Conservation (phyloP, 2,888 invertebrate genomes). For the Sesia apiformis region DNA sequence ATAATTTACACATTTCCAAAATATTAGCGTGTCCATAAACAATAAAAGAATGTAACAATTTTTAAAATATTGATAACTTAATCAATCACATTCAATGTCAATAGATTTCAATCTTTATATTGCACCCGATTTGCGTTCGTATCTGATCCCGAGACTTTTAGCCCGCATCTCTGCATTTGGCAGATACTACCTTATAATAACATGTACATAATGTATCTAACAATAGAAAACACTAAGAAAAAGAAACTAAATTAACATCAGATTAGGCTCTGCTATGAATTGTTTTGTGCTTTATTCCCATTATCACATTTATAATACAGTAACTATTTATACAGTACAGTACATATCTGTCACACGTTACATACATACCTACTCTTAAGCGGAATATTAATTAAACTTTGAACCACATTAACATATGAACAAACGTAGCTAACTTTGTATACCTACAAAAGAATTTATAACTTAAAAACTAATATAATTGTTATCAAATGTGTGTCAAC, state of each 20-base stretch:
- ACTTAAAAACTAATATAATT: no score
- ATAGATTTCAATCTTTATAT: conserved; percentile 35
- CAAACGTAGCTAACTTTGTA: conserved; percentile 7
- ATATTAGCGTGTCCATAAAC: not conserved
- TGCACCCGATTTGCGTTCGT: conserved; percentile 50
- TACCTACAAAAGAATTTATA: no score
- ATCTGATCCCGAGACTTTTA: conserved; percentile 33
- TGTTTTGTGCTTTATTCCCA: conserved; percentile 66
- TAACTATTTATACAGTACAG: conserved; percentile 50
- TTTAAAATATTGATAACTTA: conserved; percentile 3
- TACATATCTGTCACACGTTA: conserved; percentile 52
- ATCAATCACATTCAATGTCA: conserved; percentile 5
- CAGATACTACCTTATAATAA: conserved; percentile 39
- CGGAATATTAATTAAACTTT: conserved; percentile 33
- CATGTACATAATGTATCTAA: conserved; percentile 34
- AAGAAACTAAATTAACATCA: conserved; percentile 54
- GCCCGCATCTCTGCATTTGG: conserved; percentile 30
- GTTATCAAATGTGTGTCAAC: no score
- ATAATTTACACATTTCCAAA: not conserved
- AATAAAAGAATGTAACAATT: conserved; percentile 3
- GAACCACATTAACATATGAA: conserved; percentile 30
- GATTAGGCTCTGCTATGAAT: conserved; percentile 65
- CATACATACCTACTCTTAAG: conserved; percentile 27
- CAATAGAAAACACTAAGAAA: conserved; percentile 49
- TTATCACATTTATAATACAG: conserved; percentile 66